Percentiles rank a stretch among this genome's conserved stretches.
These are phyloP conservation scores for Toxotes lorentzi DNA, from an alignment of 2,797 vertebrate species.

Conservation along the genomic window DNA sequence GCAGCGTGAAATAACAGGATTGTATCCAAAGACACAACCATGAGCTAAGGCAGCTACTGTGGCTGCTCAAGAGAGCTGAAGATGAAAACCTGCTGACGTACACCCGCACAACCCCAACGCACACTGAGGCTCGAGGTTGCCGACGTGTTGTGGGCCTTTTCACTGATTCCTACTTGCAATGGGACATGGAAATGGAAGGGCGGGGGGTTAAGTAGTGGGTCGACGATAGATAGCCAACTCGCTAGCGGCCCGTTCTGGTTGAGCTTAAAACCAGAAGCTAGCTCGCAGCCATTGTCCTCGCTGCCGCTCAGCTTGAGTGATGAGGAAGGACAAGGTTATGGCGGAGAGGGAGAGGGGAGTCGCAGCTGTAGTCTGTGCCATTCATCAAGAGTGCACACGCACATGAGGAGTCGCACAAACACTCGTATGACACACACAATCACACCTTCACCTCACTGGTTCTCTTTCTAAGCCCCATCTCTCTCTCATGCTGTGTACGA, in stretches of 20 bases:
- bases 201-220: background rate
- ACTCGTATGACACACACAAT: constrained; percentile 25
- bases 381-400: constrained; percentile 65
- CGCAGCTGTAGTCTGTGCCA: constrained; percentile 66
- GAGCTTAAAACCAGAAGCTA: constrained; percentile 57
- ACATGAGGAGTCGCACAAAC: constrained; percentile 27
- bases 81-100: constrained; percentile 39
- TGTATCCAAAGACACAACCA: constrained; percentile 17
- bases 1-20: constrained; percentile 49
- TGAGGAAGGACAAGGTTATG: constrained; percentile 84
- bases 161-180: background rate
- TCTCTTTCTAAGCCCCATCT: background rate
- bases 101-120: background rate
- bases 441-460: constrained; percentile 34
- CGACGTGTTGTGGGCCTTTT: constrained; percentile 24
- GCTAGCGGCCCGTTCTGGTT: constrained; percentile 46
- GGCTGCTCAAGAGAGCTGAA: constrained; percentile 15
- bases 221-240: constrained; percentile 10
- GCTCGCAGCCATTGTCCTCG: constrained; percentile 50
- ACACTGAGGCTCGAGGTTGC: constrained; percentile 1
- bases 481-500: constrained; percentile 3
- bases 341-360: constrained; percentile 63
- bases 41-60: background rate
- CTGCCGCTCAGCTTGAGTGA: constrained; percentile 74
- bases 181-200: background rate